A percentile compares a stretch with the other conserved stretches of the same genome.
Conservation (phyloP, 2,888 invertebrate species). For the Orchesellides sinensis region DNA sequence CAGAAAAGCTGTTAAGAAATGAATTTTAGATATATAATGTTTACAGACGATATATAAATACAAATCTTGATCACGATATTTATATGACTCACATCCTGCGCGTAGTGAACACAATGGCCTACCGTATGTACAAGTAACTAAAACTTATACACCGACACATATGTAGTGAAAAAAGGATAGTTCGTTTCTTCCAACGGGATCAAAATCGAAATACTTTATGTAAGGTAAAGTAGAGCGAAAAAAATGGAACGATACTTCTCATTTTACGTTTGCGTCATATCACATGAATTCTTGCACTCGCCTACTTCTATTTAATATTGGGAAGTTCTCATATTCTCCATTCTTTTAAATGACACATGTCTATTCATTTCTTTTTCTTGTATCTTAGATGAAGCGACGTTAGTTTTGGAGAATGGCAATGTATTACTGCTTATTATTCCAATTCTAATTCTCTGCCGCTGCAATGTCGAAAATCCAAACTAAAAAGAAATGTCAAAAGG, state of each 20-base stretch:
- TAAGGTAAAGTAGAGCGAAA: slow-evolving; percentile 6
- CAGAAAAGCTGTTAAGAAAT: too few relatives aligned
- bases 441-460: slow-evolving; percentile 12
- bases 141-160: background rate
- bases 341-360: background rate
- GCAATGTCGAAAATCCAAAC: too few relatives aligned
- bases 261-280: slow-evolving; percentile 28
- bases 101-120: background rate
- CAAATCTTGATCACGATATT: background rate
- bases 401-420: background rate
- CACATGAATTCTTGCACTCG: slow-evolving; percentile 24
- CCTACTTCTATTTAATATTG: background rate
- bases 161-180: background rate
- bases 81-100: background rate
- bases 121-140: background rate
- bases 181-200: slow-evolving; percentile 52
- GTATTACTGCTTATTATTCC: slow-evolving; percentile 2
- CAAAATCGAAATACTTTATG: slow-evolving; percentile 51
- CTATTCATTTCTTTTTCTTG: background rate
- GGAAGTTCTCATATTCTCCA: background rate
- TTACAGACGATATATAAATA: slow-evolving; percentile 7
- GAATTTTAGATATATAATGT: background rate
- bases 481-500: background rate
- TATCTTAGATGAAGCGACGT: too few relatives aligned
- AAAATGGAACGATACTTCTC: slow-evolving; percentile 29